phyloP scores from a whole-genome alignment of 2,113 vertebrate genomes.

The Brevimyrus niger region DNA sequence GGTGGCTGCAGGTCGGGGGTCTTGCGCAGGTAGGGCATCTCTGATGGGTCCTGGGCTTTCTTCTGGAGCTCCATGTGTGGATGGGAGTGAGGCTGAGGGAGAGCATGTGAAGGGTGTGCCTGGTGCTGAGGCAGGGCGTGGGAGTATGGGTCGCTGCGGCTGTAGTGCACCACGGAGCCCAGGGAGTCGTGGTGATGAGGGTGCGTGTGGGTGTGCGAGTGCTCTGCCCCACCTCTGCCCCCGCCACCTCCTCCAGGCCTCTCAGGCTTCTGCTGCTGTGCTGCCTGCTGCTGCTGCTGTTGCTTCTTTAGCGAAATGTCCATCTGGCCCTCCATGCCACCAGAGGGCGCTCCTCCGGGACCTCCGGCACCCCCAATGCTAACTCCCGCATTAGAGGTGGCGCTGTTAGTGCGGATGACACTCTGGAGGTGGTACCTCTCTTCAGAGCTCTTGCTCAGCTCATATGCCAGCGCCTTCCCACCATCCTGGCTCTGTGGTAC shows the following conservation, averaged over 20 bases:
- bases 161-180: slow-evolving; percentile 83
- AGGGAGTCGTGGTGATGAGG: slow-evolving; percentile 62
- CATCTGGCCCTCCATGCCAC: slow-evolving; percentile 69
- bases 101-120: slow-evolving; percentile 51
- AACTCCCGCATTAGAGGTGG: slow-evolving; percentile 59
- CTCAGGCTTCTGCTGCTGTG: slow-evolving; percentile 67
- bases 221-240: slow-evolving; percentile 49
- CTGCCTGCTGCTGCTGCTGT: slow-evolving; percentile 51
- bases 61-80: slow-evolving; percentile 66
- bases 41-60: slow-evolving; percentile 63
- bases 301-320: slow-evolving; percentile 78
- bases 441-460: slow-evolving; percentile 62
- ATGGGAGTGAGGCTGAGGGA: slow-evolving; percentile 56
- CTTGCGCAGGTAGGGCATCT: slow-evolving; percentile 66
- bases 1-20: slow-evolving; percentile 56
- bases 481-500: slow-evolving; percentile 57
- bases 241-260: slow-evolving; percentile 46
- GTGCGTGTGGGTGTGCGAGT: slow-evolving; percentile 44
- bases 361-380: slow-evolving; percentile 43
- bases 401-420: slow-evolving; percentile 82
- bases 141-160: slow-evolving; percentile 62
- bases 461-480: slow-evolving; percentile 64
- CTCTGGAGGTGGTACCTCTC: slow-evolving; percentile 86
- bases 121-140: slow-evolving; percentile 59
- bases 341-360: slow-evolving; percentile 44